Evolutionary conservation across 2,888 invertebrate genomes (phyloP), one percentile per base, ranked within the genome.

Genomic region (Nomada hirtipes): DNA sequence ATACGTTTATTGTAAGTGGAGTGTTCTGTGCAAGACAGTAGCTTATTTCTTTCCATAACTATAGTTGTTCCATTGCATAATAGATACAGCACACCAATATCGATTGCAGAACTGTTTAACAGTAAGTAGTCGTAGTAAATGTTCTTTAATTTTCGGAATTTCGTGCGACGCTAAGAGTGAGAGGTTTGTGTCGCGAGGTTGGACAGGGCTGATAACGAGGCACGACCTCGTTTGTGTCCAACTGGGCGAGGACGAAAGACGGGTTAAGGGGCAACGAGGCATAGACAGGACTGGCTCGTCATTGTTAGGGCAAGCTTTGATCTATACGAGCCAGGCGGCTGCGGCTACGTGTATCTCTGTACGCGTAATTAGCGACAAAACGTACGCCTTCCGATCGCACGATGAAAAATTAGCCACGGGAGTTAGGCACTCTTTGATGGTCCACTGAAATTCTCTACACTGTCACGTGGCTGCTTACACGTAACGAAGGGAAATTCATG

Each of bases 251-350:
- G 82, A 83, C 85, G 83, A 80, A 86, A 76, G 85, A 83, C 72
- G 44, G 78, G 78, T 75, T 85, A 86, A 80, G 85, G 86, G 85
- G 70, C 73, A 78, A 70, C 76, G 71, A 61, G 79, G 64, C 61
- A 75, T 50, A 78, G 79, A 64, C 70, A 60, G 61, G 52, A 59
- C 78, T 72, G 42, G 76, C 78, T 77, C 78, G 72, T 84, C 84
- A 86, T 87, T 87, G 86, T 82, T 82, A 76, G 76, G 61, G 42
- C 74, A 68, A 71, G 83, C 87, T 87, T 87, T 87, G 87, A 87
- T 87, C 86, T 83, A 85, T 73, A 74, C 71, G 85, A 86, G 53
- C 77, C 79, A 76, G 69, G 75, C 78, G 59, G 79, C 60, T 70
- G 69, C 74, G 61, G 71, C 72, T 55, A 64, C 47, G 67, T 44